Conservation (phyloP, 2,888 invertebrate genomes). For the Lithosia quadra region DNA sequence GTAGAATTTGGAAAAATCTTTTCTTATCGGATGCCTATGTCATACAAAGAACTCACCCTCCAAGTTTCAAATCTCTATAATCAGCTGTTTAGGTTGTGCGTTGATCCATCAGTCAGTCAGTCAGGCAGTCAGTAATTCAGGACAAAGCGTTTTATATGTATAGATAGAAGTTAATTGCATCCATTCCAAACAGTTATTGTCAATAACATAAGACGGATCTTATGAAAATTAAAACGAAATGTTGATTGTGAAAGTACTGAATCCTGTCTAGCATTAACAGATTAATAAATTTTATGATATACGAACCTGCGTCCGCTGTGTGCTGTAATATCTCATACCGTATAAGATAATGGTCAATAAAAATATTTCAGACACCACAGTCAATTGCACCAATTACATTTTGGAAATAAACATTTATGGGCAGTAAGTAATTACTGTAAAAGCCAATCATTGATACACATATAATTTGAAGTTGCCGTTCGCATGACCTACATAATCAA, state of each 20-base stretch:
- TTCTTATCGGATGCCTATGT: too few relatives aligned
- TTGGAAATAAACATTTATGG: slow-evolving; percentile 56
- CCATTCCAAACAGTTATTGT: slow-evolving; percentile 61
- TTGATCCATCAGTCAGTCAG: too few relatives aligned
- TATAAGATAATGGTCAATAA: slow-evolving; percentile 63
- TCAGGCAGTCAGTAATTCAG: too few relatives aligned
- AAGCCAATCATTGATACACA: slow-evolving; percentile 48
- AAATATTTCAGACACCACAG: slow-evolving; percentile 57
- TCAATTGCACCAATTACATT: slow-evolving; percentile 61
- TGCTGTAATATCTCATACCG: slow-evolving; percentile 32
- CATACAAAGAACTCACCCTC: too few relatives aligned
- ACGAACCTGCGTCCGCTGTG: slow-evolving; percentile 53
- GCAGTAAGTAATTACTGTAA: slow-evolving; percentile 52
- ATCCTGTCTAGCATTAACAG: slow-evolving; percentile 72
- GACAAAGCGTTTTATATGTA: too few relatives aligned
- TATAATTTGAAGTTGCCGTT: slow-evolving; percentile 43
- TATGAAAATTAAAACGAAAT: slow-evolving; percentile 63
- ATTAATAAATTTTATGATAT: slow-evolving; percentile 66
- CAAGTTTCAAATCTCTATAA: too few relatives aligned
- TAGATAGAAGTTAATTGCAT: slow-evolving; percentile 51
- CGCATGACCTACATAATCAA: slow-evolving; percentile 38
- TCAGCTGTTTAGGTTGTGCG: too few relatives aligned
- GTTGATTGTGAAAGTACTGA: slow-evolving; percentile 53
- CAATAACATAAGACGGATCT: slow-evolving; percentile 62
- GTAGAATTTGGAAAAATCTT: too few relatives aligned